A percentile compares a stretch with the other conserved stretches of the same genome.
Evolutionary conservation across 64 coral and sea anemone species (phyloP).

Genomic region (Montipora foliosa): DNA sequence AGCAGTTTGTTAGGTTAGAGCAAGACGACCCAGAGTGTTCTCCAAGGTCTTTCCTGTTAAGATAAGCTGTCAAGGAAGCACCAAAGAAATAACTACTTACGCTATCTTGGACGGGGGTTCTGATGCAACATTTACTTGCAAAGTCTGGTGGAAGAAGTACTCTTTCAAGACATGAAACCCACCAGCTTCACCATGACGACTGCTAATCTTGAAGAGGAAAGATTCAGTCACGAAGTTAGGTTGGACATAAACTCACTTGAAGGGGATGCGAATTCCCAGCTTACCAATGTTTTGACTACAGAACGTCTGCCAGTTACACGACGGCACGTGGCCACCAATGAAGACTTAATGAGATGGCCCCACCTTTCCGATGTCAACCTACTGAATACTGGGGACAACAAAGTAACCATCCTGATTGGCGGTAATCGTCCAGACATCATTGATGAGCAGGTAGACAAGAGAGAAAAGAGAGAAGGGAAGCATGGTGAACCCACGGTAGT

Average conservation of each 20-base stretch:
- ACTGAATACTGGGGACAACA: background rate
- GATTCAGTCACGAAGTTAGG: too few relatives aligned
- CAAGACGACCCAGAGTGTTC: constrained; percentile 55
- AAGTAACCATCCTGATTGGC: background rate
- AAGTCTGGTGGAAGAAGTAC: constrained; percentile 31
- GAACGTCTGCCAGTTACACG: background rate
- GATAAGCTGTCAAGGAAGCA: constrained; percentile 25
- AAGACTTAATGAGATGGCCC: background rate
- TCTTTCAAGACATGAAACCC: background rate
- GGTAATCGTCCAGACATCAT: background rate
- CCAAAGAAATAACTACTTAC: constrained; percentile 52
- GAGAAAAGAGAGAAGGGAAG: background rate
- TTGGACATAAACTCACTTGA: too few relatives aligned
- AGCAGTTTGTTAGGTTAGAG: constrained; percentile 21
- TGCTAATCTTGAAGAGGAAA: too few relatives aligned
- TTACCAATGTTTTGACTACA: too few relatives aligned
- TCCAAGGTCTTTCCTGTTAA: constrained; percentile 74
- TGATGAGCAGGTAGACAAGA: background rate
- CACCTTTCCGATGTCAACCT: background rate
- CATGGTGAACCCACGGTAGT: background rate
- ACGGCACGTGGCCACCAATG: background rate
- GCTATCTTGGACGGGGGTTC: constrained; percentile 68
- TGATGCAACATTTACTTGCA: constrained; percentile 64
- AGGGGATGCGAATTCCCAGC: too few relatives aligned
- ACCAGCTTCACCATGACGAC: background rate